These are phyloP conservation scores for Macrosteles quadrilineatus DNA, from an alignment of 1,140 invertebrate species.

Conservation along the genomic window DNA sequence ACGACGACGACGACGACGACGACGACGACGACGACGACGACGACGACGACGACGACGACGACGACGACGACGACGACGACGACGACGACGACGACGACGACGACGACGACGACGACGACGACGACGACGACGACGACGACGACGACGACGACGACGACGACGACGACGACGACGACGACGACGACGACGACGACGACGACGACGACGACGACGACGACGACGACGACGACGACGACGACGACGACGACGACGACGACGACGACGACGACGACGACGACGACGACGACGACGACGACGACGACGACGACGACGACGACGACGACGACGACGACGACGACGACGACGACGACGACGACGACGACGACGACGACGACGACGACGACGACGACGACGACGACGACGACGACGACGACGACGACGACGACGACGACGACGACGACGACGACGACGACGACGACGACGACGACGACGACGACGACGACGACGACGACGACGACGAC, in stretches of 20 bases:
- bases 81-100: conserved; percentile 17
- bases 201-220: conserved; percentile 3
- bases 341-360: not conserved
- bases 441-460: not conserved
- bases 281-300: conserved; percentile 10
- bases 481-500: not conserved
- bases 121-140: conserved; percentile 22
- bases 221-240: conserved; percentile 3
- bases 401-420: not conserved
- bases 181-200: not conserved
- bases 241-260: not conserved
- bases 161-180: conserved; percentile 10
- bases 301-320: not conserved
- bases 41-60: conserved; percentile 25
- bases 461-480: not conserved
- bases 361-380: conserved; percentile 1
- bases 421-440: not conserved
- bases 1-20: not conserved
- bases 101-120: conserved; percentile 12
- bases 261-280: conserved; percentile 5
- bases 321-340: not conserved
- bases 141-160: conserved; percentile 6
- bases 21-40: conserved; percentile 13
- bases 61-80: conserved; percentile 2
- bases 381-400: conserved; percentile 2